Evolutionary conservation across 1,140 invertebrate species (phyloP), one percentile per base, ranked within the genome.

Genomic region (Reticulitermes speratus): DNA sequence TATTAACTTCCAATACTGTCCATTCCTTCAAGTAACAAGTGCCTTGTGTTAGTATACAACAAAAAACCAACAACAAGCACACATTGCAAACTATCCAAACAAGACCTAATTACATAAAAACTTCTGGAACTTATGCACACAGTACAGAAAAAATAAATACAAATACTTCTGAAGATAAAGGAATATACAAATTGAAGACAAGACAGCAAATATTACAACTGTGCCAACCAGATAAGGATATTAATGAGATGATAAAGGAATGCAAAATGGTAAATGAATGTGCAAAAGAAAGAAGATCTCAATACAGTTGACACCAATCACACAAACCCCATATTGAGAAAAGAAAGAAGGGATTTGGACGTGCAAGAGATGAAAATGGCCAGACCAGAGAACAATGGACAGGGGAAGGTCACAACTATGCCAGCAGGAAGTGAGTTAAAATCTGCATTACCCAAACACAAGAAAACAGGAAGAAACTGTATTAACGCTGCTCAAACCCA

Each of bases 371-470:
- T 55, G 5, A 55, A 21, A 55, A 55, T 55, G 65, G n/a, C 65
- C 65, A 75, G 65, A 30, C 65, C 65, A 75, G 65, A 75, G 65
- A 75, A 75, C n/a, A 75, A 8, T 14, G 14, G 52, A 16, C 30
- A 30, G 6, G 65, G n/a, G 25, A 75, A 75, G 65, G 65, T 75
- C 6, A 75, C 65, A 75, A 75, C 25, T 75, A 75, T 75, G n/a
- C 65, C 65, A 75, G n/a, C 65, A 75, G n/a, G 65, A 75, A 75
- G 65, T 75, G n/a, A 75, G 65, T 75, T 75, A 75, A 75, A 75
- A 75, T 6, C 30, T 30, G 65, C 65, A 75, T n/a, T 75, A 6
- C 65, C 65, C 65, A 75, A 75, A 75, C 65, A 75, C 65, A 75
- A 75, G 9, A 75, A 55, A 55, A 55, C 19, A 69, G n/a, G 65